Percentiles rank a stretch among this genome's conserved stretches.
Conservation (phyloP, 2,113 vertebrate genomes). For the Actenoides lindsayi region DNA sequence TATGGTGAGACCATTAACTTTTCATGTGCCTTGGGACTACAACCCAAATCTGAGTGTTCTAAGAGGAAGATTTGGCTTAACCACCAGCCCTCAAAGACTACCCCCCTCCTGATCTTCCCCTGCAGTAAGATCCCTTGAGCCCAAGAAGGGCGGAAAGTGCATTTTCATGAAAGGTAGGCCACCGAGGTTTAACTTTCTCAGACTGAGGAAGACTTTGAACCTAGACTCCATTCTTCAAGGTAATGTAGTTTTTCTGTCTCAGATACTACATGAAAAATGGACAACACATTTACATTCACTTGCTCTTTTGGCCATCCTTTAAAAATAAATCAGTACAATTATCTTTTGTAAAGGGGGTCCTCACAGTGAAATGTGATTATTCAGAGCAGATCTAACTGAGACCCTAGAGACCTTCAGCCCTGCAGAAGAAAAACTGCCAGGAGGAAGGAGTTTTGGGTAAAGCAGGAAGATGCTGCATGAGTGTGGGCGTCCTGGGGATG, state of each 20-base stretch:
- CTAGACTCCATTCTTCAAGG: not conserved
- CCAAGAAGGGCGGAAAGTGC: not conserved
- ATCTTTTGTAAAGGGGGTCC: not conserved
- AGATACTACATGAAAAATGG: not conserved
- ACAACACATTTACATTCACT: not conserved
- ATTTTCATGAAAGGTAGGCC: not conserved
- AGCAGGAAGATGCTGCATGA: not conserved
- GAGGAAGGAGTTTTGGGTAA: not conserved
- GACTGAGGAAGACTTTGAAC: not conserved
- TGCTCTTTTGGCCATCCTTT: not conserved
- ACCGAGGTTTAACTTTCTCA: not conserved
- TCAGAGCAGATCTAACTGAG: not conserved
- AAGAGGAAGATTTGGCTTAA: not conserved
- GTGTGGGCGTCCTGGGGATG: not conserved
- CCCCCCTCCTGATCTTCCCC: not conserved
- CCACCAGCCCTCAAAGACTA: not conserved
- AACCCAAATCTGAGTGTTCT: not conserved
- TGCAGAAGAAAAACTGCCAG: not conserved
- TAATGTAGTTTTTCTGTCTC: not conserved
- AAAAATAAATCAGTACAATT: not conserved
- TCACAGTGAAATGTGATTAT: not conserved
- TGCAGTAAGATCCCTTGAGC: not conserved
- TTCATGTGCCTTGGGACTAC: not conserved
- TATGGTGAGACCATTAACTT: not conserved
- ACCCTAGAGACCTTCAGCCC: not conserved